phyloP scores from a whole-genome alignment of 53 echinoderm and acorn worm genomes.

The Astropecten irregularis region DNA sequence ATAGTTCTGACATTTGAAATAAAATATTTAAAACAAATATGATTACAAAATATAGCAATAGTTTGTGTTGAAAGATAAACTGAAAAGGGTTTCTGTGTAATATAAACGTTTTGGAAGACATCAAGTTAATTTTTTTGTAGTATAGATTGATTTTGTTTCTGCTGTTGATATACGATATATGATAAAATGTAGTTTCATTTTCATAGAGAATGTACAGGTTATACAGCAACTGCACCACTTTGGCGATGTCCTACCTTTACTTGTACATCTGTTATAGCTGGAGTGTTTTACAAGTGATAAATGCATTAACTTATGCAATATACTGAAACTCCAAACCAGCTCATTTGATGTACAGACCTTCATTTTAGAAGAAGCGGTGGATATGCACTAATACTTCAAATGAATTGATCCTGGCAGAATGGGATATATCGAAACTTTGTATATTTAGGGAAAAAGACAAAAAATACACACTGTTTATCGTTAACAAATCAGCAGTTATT shows the following conservation, averaged over 20 bases:
- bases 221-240: background rate
- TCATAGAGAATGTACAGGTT: background rate
- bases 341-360: too few species aligned
- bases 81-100: conserved; percentile 8
- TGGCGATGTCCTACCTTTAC: background rate
- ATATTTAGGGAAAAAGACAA: too few species aligned
- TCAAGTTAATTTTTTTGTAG: background rate
- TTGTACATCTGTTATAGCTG: background rate
- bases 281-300: background rate
- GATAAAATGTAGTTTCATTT: background rate
- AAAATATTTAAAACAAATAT: conserved; percentile 34
- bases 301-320: too few species aligned
- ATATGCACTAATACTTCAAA: too few species aligned
- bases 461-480: too few species aligned
- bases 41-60: conserved; percentile 39
- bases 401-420: too few species aligned
- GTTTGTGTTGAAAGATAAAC: conserved; percentile 2
- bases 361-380: too few species aligned
- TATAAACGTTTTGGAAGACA: background rate
- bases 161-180: too few species aligned
- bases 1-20: conserved; percentile 51
- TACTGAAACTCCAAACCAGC: too few species aligned
- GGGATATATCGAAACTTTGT: too few species aligned
- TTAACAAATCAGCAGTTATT: too few species aligned
- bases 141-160: too few species aligned